Evolutionary conservation across 2,797 vertebrate genomes (phyloP), one percentile per base, ranked within the genome.

Genomic region (Oophaga sylvatica): DNA sequence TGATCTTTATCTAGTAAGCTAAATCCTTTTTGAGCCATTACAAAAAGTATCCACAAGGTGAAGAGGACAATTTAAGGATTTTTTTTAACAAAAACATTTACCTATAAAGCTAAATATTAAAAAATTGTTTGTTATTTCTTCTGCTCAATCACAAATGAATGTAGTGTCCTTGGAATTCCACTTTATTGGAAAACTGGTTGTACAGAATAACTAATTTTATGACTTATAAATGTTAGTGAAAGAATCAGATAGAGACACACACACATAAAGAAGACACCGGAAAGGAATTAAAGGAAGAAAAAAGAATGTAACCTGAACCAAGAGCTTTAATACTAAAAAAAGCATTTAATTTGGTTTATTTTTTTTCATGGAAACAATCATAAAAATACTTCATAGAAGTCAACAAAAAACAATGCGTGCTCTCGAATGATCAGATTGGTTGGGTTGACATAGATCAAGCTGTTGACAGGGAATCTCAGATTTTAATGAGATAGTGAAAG

Each of bases 311-410:
- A 91, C 89, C 88, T 87, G 80, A 89, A 76, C 84, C 89, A 0
- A 92, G 89, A 12, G 91, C 89, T 91, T 89, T 91, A 92, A 87
- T 94, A 94, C 92, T 95, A 94, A 82, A 79, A 87, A 88, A 95
- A 95, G 92, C 83, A 81, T 86, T 96, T 95, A 93, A 95, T 94
- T 92, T 91, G 91, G 12, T 45, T 91, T 88, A 90, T 91, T 95
- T 95, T 94, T 95, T 95, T 94, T 93, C 94, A 94, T 87, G 92
- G 92, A 95, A 95, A 95, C 92, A 93, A 88, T 93, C 83, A 83
- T 82, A 94, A 94, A 94, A 93, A 94, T 94, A 96, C 95, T 96
- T 96, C 95, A 96, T 91, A 95, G 95, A 96, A 96, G 95, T 95
- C 94, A 93, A 91, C 75, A 92, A 87, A 53, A 92, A 90, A 93